These are phyloP conservation scores for Agelastica alni DNA, from an alignment of 2,888 invertebrate species.

Conservation along the genomic window DNA sequence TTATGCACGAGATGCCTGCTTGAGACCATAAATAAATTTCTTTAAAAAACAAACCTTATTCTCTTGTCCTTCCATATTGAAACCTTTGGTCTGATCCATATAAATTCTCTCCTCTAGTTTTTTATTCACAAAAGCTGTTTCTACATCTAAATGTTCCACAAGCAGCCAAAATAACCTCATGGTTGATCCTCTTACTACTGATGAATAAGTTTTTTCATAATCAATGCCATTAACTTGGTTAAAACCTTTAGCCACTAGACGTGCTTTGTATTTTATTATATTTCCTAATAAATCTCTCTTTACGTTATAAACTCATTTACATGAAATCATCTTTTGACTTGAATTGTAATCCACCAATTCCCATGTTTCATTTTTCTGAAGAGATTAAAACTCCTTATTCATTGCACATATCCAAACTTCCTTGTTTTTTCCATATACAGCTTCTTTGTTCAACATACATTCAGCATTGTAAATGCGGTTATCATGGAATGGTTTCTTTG, in stretches of 20 bases:
- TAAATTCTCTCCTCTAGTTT: background rate
- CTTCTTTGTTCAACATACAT: background rate
- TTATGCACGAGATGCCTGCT: background rate
- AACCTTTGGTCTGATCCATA: background rate
- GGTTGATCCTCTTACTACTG: background rate
- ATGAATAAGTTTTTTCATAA: constrained; percentile 16
- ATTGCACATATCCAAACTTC: background rate
- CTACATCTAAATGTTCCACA: too few species aligned
- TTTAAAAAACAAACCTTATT: background rate
- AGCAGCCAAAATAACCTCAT: too few species aligned
- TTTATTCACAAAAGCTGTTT: constrained; percentile 2
- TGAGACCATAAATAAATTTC: background rate
- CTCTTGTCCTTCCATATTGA: too few species aligned
- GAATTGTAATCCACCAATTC: too few species aligned
- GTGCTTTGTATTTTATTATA: constrained; percentile 6
- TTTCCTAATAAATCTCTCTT: too few species aligned
- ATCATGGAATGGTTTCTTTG: background rate
- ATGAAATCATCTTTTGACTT: background rate
- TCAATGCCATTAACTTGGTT: constrained; percentile 21
- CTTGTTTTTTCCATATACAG: background rate
- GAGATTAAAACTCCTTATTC: constrained; percentile 1
- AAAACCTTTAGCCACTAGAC: constrained; percentile 19
- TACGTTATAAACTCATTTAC: constrained; percentile 5
- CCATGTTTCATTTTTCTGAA: constrained; percentile 1
- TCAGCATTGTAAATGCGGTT: too few species aligned